Evolutionary conservation across 2,113 vertebrate genomes (phyloP).

Genomic region (Bos indicus): DNA sequence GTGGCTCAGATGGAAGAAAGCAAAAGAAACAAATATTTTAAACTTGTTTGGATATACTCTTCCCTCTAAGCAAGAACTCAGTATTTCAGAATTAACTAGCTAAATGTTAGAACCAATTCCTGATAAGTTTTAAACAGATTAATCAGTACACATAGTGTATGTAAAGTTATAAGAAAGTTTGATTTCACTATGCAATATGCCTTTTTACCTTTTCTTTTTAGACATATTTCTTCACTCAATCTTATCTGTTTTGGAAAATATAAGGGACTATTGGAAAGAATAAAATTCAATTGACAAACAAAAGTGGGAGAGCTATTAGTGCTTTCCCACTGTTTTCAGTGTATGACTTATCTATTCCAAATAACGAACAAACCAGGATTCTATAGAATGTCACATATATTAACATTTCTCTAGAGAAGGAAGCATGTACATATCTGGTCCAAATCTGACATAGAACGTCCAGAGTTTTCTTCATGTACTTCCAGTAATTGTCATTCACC

Average conservation of each 20-base stretch:
- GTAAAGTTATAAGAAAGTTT: not conserved
- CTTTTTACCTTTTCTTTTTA: not conserved
- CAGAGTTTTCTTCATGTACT: not conserved
- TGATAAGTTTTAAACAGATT: not conserved
- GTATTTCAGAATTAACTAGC: not conserved
- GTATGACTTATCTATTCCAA: not conserved
- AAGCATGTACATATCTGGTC: not conserved
- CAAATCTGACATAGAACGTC: not conserved
- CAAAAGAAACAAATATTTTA: not conserved
- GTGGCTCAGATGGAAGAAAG: not conserved
- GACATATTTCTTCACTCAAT: not conserved
- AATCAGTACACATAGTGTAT: not conserved
- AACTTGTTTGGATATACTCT: not conserved
- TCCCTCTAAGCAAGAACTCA: not conserved
- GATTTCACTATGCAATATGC: not conserved
- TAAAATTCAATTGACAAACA: not conserved
- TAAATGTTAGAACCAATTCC: not conserved
- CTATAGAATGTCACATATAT: not conserved
- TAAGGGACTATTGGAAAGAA: not conserved
- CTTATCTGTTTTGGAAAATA: not conserved
- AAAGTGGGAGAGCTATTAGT: not conserved
- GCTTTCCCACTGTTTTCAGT: not conserved
- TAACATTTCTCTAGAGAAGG: not conserved
- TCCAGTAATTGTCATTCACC: not conserved
- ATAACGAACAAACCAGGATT: not conserved